Base-by-base conservation (phyloP, 2,113 vertebrate genomes). In the Anguilla rostrata region DNA sequence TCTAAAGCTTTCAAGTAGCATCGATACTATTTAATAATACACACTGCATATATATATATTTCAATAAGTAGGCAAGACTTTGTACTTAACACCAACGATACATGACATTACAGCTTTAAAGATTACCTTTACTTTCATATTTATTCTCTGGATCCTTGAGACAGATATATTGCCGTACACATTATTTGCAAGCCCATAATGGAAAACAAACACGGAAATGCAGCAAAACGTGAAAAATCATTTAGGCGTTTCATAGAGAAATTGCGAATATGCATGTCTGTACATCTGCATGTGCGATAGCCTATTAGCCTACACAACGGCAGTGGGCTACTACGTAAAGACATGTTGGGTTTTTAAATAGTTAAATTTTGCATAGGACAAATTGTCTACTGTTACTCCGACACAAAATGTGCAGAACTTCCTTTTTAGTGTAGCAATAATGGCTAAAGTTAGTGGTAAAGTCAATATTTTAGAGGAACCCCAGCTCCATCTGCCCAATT, bases 381-480 rank as follows among this genome's bases (percentile, higher is more conserved):
- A 75, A 75, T 34, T 75, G 71, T 5, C 71, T 75, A 75, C 34
- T 82, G 22, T 82, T 11, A 16, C n/a, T 60, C 34, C 66, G 34
- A 39, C 22, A 7, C 43, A 39, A 41, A 43, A 84, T 40, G 86
- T 84, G 83, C 83, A 84, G 57, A 63, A 83, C 57, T 40, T 60
- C 84, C 86, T 56, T 86, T 80, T 82, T 81, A 81, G 86, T 87
- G 92, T 90, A 91, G 89, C 89, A 86, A 88, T 83, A 86, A 90
- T 88, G 89, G 90, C 89, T 29, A 85, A 87, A 86, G 83, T 83
- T 89, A 88, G 53, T 91, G 84, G 88, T 83, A 78, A 63, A 91
- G 91, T 91, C 85, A 86, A 56, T 7, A 86, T 90, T 88, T 91
- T 2, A 85, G 57, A 91, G 86, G 90, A 53, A 85, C 91, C 89